Conservation (phyloP, 2,888 invertebrate genomes). For the Dynastes maya region DNA sequence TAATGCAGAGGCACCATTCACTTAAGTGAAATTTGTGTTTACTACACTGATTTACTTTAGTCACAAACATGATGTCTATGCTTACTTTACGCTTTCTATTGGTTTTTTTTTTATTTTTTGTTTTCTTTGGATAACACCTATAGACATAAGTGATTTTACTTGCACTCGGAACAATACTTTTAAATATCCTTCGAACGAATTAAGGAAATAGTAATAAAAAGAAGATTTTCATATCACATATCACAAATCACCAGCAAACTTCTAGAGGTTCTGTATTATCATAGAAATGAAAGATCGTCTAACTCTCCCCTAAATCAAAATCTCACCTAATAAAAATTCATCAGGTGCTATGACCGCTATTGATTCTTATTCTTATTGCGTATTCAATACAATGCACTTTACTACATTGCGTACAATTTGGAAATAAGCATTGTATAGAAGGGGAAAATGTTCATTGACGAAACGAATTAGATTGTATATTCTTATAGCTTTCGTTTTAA, state of each 20-base stretch:
- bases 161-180: too few relatives aligned
- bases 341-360: background rate
- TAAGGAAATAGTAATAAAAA: too few relatives aligned
- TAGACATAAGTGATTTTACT: too few relatives aligned
- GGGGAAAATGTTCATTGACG: slow-evolving; percentile 15
- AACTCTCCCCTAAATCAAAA: background rate
- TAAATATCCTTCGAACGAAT: too few relatives aligned
- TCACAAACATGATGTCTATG: too few relatives aligned
- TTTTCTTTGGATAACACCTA: too few relatives aligned
- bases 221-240: too few relatives aligned
- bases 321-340: slow-evolving; percentile 31
- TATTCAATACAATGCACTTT: slow-evolving; percentile 35
- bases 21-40: too few relatives aligned
- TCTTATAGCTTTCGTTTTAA: slow-evolving; percentile 13
- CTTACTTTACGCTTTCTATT: too few relatives aligned
- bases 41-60: too few relatives aligned
- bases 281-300: background rate
- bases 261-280: background rate
- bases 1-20: too few relatives aligned
- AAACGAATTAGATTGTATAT: slow-evolving; percentile 22
- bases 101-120: too few relatives aligned
- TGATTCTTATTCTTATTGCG: slow-evolving; percentile 11
- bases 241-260: background rate
- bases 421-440: slow-evolving; percentile 28
- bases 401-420: slow-evolving; percentile 28